Evolutionary conservation across 2,888 invertebrate genomes (phyloP).

Genomic region (Sinodicranocentrus sp.): DNA sequence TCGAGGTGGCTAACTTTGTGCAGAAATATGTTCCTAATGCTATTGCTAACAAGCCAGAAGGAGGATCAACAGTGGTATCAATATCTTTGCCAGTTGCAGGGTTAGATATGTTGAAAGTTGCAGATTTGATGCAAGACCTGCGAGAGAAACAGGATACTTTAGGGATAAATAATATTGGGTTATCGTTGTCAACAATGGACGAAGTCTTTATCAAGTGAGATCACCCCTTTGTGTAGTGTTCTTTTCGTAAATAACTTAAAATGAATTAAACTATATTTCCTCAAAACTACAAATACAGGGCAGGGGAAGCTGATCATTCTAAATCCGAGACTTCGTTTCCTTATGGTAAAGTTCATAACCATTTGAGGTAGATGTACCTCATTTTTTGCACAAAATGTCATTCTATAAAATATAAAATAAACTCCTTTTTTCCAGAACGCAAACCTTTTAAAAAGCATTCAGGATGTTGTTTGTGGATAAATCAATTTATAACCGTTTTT

Average conservation of each 20-base stretch:
- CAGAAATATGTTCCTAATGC: constrained; percentile 16
- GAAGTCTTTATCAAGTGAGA: constrained; percentile 84
- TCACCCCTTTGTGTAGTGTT: too few relatives aligned
- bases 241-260: too few relatives aligned
- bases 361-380: too few relatives aligned
- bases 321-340: too few relatives aligned
- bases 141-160: not conserved
- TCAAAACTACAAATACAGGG: not conserved
- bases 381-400: too few relatives aligned
- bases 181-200: constrained; percentile 91
- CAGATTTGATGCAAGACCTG: constrained; percentile 16
- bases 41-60: not conserved
- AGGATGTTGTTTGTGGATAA: too few relatives aligned
- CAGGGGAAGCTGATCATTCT: too few relatives aligned
- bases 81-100: not conserved
- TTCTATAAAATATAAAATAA: too few relatives aligned
- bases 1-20: not conserved
- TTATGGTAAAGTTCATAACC: too few relatives aligned
- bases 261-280: not conserved
- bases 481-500: too few relatives aligned
- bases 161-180: constrained; percentile 81
- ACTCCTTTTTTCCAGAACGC: too few relatives aligned
- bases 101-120: not conserved
- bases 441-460: too few relatives aligned
- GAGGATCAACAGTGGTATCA: not conserved